Conservation (phyloP, 2,113 vertebrate genomes). For the Anarhynchus alexandrinus region DNA sequence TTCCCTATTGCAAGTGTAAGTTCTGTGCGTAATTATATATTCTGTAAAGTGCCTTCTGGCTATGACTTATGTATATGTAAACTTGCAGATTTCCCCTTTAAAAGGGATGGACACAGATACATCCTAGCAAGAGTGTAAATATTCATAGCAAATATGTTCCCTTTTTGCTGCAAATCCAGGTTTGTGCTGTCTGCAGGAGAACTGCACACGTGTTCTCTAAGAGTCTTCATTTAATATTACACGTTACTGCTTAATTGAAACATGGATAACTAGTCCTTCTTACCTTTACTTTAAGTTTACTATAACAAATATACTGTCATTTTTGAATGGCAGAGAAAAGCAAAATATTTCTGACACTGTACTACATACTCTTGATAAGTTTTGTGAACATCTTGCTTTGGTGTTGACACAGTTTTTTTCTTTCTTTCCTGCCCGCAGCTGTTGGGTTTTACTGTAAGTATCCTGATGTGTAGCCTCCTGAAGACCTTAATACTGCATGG, state of each 20-base stretch:
- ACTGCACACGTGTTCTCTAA: neutral
- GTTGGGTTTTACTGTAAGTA: constrained; percentile 96
- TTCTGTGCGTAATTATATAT: neutral
- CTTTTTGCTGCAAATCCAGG: neutral
- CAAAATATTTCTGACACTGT: neutral
- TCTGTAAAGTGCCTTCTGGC: neutral
- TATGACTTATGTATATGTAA: neutral
- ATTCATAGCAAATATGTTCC: neutral
- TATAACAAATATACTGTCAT: neutral
- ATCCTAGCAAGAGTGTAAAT: neutral
- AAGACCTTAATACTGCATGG: constrained; percentile 45
- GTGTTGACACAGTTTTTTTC: constrained; percentile 28
- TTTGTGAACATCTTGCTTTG: constrained; percentile 37
- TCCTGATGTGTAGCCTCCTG: neutral
- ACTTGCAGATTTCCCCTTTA: neutral
- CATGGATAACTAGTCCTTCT: neutral
- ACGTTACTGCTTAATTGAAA: neutral
- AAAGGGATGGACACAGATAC: neutral
- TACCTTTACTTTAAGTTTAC: neutral
- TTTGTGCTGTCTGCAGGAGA: neutral
- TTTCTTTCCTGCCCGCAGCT: constrained; percentile 75
- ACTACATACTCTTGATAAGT: constrained; percentile 14
- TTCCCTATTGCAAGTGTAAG: neutral
- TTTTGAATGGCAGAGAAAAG: neutral
- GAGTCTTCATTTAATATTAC: neutral